Base-by-base conservation (phyloP, 2,113 vertebrate species). In the Phylloscopus trochilus region DNA sequence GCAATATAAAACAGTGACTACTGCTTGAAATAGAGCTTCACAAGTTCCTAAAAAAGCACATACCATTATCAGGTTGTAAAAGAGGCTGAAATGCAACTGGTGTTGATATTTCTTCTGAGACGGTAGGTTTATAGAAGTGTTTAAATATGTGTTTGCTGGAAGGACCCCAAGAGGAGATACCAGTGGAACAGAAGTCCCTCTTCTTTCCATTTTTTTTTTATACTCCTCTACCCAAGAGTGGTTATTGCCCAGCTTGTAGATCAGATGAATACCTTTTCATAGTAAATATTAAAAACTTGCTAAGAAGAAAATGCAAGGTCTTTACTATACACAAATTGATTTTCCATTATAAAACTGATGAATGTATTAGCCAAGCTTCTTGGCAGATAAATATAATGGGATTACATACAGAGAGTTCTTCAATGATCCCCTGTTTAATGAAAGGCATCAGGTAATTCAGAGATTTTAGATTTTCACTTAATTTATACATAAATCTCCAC, bases 11-110 rank as follows among this genome's bases (percentile, higher is more conserved):
- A 67, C 35, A 44, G 35, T n/a, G 35, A 55, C 33, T 93, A 53
- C n/a, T 67, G 12, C 27, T 89, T 87, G 75, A 87, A 96, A 83
- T 13, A 52, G 58, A 83, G 37, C 27, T 79, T 73, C 67, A 0
- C 37, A 87, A 83, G 74, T 76, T 52, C 46, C 47, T 74, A 19
- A 63, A 77, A 95, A 83, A 52, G n/a, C 56, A 92, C 41, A 62
- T 30, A 69, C 56, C 70, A 87, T 93, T 95, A 88, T 75, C 87
- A 90, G 39, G 37, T 88, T 90, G 81, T 95, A 93, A 96, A 96
- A 94, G 52, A 83, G 62, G 30, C 13, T 95, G 84, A 95, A 92
- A 77, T 51, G 82, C 68, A 81, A 80, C 66, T 89, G 59, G 75
- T 81, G 63, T 52, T 94, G 82, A 46, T 68, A 80, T 73, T 93